Evolutionary conservation across 2,113 vertebrate genomes (phyloP).

Genomic region (Cololabis saira): DNA sequence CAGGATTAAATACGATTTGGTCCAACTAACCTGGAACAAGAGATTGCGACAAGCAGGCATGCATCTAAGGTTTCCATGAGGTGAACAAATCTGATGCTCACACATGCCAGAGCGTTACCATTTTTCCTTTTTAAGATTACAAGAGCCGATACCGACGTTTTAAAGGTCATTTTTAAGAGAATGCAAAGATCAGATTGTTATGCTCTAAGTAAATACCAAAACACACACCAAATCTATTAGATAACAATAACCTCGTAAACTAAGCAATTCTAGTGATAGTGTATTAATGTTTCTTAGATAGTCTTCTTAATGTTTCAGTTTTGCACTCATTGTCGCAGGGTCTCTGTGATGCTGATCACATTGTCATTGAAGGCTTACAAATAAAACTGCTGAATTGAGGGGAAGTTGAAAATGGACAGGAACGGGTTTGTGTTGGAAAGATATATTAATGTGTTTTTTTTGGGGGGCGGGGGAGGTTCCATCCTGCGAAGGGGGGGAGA

Average conservation of each 20-base stretch:
- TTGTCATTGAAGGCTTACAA: conserved; percentile 47
- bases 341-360: conserved; percentile 75
- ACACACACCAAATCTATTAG: not conserved
- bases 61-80: too few relatives aligned
- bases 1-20: too few relatives aligned
- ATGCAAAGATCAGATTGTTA: conserved; percentile 44
- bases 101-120: conserved; percentile 20
- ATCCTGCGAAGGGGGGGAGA: conserved; percentile 36
- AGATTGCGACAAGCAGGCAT: too few relatives aligned
- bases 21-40: too few relatives aligned
- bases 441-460: conserved; percentile 33
- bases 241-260: conserved; percentile 24
- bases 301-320: not conserved
- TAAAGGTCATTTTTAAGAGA: conserved; percentile 66
- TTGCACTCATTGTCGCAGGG: conserved; percentile 10
- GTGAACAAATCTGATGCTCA: conserved; percentile 51
- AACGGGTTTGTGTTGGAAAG: conserved; percentile 1
- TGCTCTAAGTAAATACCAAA: conserved; percentile 31
- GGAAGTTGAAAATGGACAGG: conserved; percentile 18
- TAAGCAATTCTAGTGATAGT: not conserved
- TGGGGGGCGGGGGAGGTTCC: too few relatives aligned
- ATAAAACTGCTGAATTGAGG: conserved; percentile 14
- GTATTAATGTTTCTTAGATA: not conserved
- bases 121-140: conserved; percentile 42
- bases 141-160: conserved; percentile 38